Conservation (phyloP, 2,797 vertebrate species). For the Phalloptychus januarius region DNA sequence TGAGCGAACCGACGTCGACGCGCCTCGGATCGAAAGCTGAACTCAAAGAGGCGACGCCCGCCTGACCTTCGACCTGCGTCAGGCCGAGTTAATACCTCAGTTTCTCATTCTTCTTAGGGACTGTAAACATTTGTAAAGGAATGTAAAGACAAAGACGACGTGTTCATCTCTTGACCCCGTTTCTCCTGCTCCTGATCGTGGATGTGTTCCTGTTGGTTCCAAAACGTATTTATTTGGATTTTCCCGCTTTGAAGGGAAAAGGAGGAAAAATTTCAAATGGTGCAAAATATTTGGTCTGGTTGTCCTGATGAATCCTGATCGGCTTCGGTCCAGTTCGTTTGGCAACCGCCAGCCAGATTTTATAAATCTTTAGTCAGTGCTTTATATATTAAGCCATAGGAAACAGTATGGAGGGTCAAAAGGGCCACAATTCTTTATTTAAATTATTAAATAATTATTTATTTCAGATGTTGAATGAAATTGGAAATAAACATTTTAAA, state of each 20-base stretch:
- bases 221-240: conserved; percentile 78
- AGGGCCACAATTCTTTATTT: not conserved
- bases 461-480: not conserved
- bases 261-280: conserved; percentile 72
- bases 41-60: conserved; percentile 61
- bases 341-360: conserved; percentile 56
- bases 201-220: conserved; percentile 78
- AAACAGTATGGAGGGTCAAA: conserved; percentile 45
- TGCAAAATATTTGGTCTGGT: conserved; percentile 75
- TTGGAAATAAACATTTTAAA: not conserved
- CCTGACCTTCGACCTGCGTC: conserved; percentile 43
- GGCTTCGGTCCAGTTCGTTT: conserved; percentile 62
- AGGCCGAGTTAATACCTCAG: conserved; percentile 78
- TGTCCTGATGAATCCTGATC: conserved; percentile 65
- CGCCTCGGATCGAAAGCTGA: conserved; percentile 64
- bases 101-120: conserved; percentile 80
- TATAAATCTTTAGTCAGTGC: conserved; percentile 72
- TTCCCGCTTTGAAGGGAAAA: conserved; percentile 44
- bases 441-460: not conserved
- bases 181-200: conserved; percentile 74
- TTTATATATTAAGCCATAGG: conserved; percentile 80
- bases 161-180: conserved; percentile 71
- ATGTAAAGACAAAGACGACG: conserved; percentile 68
- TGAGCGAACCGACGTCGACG: conserved; percentile 45
- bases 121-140: conserved; percentile 85